Conservation (phyloP, 2,888 invertebrate genomes). For the Lycocerus yunnanus region DNA sequence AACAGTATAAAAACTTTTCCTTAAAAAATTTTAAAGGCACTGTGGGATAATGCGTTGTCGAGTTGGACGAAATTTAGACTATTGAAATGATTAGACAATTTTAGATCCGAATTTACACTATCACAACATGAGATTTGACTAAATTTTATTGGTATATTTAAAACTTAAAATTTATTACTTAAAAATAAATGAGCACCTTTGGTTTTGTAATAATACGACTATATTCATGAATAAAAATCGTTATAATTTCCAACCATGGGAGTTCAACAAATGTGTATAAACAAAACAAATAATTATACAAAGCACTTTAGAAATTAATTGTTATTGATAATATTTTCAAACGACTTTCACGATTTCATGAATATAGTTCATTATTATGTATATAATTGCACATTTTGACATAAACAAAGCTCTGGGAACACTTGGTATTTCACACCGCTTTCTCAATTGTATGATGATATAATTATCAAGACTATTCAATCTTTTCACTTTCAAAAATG, state of each 20-base stretch:
- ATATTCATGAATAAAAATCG: conserved; percentile 29
- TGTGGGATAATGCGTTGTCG: conserved; percentile 27
- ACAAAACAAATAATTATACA: neutral
- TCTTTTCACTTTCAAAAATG: conserved; percentile 33
- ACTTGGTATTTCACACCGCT: conserved; percentile 36
- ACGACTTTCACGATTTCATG: conserved; percentile 20
- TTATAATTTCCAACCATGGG: neutral
- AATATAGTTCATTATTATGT: conserved; percentile 35
- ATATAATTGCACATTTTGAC: conserved; percentile 43
- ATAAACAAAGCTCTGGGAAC: conserved; percentile 40
- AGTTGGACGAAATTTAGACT: conserved; percentile 24
- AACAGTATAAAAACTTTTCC: conserved; percentile 3
- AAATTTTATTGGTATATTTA: conserved; percentile 21
- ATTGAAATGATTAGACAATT: conserved; percentile 3
- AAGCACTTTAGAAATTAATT: neutral
- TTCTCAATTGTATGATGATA: conserved; percentile 31
- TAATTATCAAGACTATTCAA: conserved; percentile 26
- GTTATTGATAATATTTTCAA: neutral
- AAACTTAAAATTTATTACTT: conserved; percentile 40
- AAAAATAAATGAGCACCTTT: conserved; percentile 52
- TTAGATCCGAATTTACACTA: conserved; percentile 30
- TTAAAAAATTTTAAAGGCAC: conserved; percentile 27
- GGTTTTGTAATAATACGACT: conserved; percentile 45
- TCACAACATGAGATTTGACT: conserved; percentile 19
- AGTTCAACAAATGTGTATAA: neutral